Evolutionary conservation across 2,113 vertebrate genomes (phyloP).

Genomic region (Oreochromis niloticus): DNA sequence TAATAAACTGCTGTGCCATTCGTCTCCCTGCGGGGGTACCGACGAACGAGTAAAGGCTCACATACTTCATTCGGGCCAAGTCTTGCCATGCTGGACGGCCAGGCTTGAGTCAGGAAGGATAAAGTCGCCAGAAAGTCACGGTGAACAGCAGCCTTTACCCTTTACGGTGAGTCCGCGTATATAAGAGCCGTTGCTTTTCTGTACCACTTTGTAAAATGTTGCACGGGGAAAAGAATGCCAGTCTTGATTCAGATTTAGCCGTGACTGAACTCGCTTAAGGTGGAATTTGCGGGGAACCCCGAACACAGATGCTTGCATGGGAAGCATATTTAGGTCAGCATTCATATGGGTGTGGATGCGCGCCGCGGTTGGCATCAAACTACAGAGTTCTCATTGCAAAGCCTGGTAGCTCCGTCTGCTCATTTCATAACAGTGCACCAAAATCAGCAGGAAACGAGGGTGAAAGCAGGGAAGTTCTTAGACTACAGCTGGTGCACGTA

Average conservation of each 20-base stretch:
- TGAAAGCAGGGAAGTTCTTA: not conserved
- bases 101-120: constrained; percentile 48
- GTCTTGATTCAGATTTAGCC: not conserved
- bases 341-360: constrained; percentile 46
- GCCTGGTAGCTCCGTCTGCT: not conserved
- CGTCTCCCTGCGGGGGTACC: not conserved
- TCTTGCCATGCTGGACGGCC: constrained; percentile 69
- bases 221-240: not conserved
- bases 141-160: constrained; percentile 4
- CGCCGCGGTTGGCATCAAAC: not conserved
- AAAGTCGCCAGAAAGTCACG: constrained; percentile 38
- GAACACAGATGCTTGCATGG: constrained; percentile 3
- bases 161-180: constrained; percentile 48
- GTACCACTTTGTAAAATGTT: not conserved
- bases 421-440: not conserved
- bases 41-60: not conserved
- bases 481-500: not conserved
- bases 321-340: constrained; percentile 60
- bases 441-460: not conserved
- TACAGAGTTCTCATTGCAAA: not conserved
- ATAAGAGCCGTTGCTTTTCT: not conserved
- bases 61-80: constrained; percentile 31
- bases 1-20: constrained; percentile 29
- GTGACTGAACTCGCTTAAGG: not conserved
- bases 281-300: not conserved